Base-by-base conservation (phyloP, 2,113 vertebrate species). In the Phainopepla nitens region DNA sequence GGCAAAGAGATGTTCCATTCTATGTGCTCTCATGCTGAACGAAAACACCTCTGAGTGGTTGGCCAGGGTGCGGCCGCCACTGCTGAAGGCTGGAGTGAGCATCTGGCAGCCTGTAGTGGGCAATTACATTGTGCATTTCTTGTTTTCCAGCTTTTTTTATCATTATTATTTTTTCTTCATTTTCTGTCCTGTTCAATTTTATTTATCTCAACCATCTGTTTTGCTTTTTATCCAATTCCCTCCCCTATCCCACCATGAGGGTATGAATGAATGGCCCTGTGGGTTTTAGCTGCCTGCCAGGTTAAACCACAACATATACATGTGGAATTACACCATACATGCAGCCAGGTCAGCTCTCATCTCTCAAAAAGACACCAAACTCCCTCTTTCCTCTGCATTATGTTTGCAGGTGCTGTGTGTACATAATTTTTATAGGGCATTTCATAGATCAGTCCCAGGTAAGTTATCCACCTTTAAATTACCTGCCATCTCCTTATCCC, bases 401-500 rank as follows among this genome's bases (percentile, higher is more conserved):
- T 8, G 2, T 66, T 73, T 65, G 7, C 15, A 19, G 41, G n/a
- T 1, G 3, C 14, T 22, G 13, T 3, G 3, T 28, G 25, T 33
- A 58, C 6, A 41, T 57, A 69, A 64, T 94, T 54, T 24, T 2
- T 54, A 39, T 19, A 33, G 7, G 45, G 13, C 10, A 20, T 82
- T 92, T 82, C 44, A 64, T 5, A 45, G 36, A 71, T 70, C 14
- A 50, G 3, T 62, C 10, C 7, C n/a, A 77, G 13, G 8, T 49
- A 79, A 49, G 7, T 51, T 73, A 57, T 15, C 1, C 7, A 28
- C 13, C 10, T 56, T 73, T 72, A 69, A 73, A 84, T 56, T 60
- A 47, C 6, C 7, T 39, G 10, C 4, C 7, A 5, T 62, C 6
- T 5, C 14, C 5, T 17, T 47, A 15, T 15, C 4, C 7, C 1